phyloP scores from a whole-genome alignment of 92 coral and sea anemone species.

The Chrysogorgia sp. region DNA sequence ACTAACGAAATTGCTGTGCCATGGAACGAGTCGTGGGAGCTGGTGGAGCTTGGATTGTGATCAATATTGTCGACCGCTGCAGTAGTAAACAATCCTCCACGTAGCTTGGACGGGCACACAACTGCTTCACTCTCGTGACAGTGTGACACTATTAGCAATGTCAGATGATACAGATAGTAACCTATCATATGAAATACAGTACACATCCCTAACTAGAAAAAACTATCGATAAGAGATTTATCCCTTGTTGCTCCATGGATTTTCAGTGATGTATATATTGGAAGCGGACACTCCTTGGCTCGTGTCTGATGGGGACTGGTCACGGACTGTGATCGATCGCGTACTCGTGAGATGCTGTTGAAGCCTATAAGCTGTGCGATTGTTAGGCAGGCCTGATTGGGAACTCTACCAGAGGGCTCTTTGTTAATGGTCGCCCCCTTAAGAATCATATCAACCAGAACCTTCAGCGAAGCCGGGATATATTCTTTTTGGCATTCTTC shows the following conservation, averaged over 20 bases:
- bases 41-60: constrained; percentile 79
- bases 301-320: constrained; percentile 27
- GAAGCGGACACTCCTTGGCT: constrained; percentile 65
- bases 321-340: background rate
- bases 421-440: constrained; percentile 53
- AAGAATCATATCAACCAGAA: constrained; percentile 54
- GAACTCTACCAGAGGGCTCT: constrained; percentile 2
- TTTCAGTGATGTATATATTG: constrained; percentile 63
- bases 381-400: constrained; percentile 70
- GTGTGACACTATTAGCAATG: constrained; percentile 45
- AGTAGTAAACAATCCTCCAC: constrained; percentile 61
- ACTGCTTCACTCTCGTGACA: constrained; percentile 36
- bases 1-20: constrained; percentile 71
- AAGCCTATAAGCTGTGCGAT: constrained; percentile 67
- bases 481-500: constrained; percentile 44
- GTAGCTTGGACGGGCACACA: constrained; percentile 65
- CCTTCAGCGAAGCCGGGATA: constrained; percentile 53
- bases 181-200: constrained; percentile 63
- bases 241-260: constrained; percentile 66
- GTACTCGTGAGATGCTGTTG: constrained; percentile 42
- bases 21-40: constrained; percentile 61
- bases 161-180: constrained; percentile 51
- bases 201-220: constrained; percentile 65
- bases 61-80: constrained; percentile 67
- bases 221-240: constrained; percentile 58